phyloP scores from a whole-genome alignment of 2,888 invertebrate species.

The Mechanitis messenoides region DNA sequence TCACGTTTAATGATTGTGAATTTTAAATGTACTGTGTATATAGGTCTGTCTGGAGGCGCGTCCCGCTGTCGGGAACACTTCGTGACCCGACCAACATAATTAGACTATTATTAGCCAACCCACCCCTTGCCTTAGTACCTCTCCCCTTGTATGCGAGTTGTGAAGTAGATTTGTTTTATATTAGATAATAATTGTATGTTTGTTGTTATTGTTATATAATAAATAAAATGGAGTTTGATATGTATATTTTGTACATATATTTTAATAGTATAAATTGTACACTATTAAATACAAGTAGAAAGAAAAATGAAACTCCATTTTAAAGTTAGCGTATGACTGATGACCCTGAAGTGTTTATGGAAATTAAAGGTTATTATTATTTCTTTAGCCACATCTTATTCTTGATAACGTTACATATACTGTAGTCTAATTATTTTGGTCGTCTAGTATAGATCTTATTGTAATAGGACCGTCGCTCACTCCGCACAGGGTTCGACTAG shows the following conservation, averaged over 20 bases:
- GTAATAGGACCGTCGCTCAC: constrained; percentile 24
- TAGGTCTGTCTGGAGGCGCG: constrained; percentile 28
- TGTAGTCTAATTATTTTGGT: constrained; percentile 6
- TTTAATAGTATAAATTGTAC: constrained; percentile 6
- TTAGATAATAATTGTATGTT: constrained; percentile 5
- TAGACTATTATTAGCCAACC: background rate
- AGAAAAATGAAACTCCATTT: constrained; percentile 1
- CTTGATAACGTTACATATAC: constrained; percentile 1
- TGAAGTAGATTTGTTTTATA: constrained; percentile 6
- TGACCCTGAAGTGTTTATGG: background rate
- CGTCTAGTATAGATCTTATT: constrained; percentile 19
- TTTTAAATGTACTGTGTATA: constrained; percentile 34
- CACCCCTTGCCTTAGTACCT: constrained; percentile 5
- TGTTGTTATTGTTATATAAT: constrained; percentile 6
- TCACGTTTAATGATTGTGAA: constrained; percentile 50
- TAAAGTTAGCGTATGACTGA: background rate
- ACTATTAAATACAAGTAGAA: constrained; percentile 3
- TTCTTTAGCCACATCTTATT: constrained; percentile 2
- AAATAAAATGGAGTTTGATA: constrained; percentile 2
- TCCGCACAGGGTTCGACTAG: constrained; percentile 48
- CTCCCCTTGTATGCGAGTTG: constrained; percentile 1
- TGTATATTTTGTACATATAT: constrained; percentile 8
- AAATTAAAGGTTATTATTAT: background rate
- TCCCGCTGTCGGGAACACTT: background rate
- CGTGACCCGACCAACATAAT: constrained; percentile 4